Conservation (phyloP, 2,797 vertebrate species). For the Melanogrammus aeglefinus region DNA sequence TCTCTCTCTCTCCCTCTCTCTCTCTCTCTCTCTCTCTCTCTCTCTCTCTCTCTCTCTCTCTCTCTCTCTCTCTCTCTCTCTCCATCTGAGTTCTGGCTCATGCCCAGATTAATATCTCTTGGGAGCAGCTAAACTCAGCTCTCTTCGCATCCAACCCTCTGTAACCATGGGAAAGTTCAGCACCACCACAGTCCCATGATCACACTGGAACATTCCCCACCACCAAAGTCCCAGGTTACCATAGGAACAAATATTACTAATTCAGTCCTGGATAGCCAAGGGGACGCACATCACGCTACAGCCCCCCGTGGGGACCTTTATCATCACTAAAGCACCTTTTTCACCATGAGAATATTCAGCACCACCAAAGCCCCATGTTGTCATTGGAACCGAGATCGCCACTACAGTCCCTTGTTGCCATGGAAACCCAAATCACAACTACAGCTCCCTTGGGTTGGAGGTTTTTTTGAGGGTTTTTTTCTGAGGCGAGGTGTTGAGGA, state of each 20-base stretch:
- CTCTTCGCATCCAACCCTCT: constrained; percentile 42
- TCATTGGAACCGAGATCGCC: background rate
- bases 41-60: constrained; percentile 4
- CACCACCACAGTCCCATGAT: background rate
- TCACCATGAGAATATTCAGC: background rate
- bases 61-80: background rate
- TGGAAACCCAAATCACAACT: background rate
- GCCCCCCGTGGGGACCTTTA: background rate
- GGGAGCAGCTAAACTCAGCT: constrained; percentile 60
- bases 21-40: background rate
- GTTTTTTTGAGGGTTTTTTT: background rate
- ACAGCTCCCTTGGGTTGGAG: background rate
- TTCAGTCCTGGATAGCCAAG: too few relatives aligned
- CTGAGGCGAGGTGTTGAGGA: background rate
- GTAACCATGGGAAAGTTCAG: background rate
- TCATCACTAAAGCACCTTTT: background rate
- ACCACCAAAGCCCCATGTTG: background rate
- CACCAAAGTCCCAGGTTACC: background rate
- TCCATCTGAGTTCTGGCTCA: constrained; percentile 20
- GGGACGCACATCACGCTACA: background rate
- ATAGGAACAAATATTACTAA: background rate
- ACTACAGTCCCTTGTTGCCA: background rate
- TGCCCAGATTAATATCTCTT: constrained; percentile 47
- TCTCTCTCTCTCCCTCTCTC: background rate
- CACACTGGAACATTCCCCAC: background rate